Conservation (phyloP, 2,888 invertebrate species). For the Drosophila rellima region DNA sequence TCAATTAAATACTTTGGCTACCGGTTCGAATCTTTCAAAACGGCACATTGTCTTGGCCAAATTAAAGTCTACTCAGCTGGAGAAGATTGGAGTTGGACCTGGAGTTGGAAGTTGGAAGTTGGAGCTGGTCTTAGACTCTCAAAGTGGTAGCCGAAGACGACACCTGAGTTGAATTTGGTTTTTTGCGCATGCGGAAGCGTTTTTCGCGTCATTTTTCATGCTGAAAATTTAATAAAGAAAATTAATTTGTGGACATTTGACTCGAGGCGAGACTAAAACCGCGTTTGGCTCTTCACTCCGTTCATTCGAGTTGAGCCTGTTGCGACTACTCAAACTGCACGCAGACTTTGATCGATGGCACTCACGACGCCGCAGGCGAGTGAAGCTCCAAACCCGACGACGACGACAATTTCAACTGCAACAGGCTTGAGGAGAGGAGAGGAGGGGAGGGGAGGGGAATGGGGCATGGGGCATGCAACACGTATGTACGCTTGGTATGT, state of each 20-base stretch:
- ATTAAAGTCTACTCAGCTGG: constrained; percentile 59
- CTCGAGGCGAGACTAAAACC: constrained; percentile 74
- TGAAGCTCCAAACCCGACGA: constrained; percentile 46
- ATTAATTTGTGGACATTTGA: constrained; percentile 82
- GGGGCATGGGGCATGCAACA: constrained; percentile 50
- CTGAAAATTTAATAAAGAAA: constrained; percentile 82
- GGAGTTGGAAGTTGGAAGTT: background rate
- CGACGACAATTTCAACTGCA: constrained; percentile 70
- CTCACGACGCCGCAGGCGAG: constrained; percentile 73
- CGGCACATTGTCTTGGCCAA: constrained; percentile 79
- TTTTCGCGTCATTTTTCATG: constrained; percentile 82
- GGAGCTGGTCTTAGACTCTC: constrained; percentile 37
- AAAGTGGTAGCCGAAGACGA: constrained; percentile 36
- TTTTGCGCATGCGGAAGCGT: constrained; percentile 78
- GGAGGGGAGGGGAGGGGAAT: too few relatives aligned
- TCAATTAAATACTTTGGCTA: constrained; percentile 71
- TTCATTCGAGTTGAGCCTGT: constrained; percentile 17
- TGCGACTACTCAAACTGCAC: constrained; percentile 69
- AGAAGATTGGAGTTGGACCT: constrained; percentile 6
- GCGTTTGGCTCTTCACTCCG: background rate
- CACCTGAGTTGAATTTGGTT: constrained; percentile 70
- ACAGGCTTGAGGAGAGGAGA: background rate
- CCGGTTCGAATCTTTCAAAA: constrained; percentile 64
- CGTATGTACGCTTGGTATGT: constrained; percentile 21
- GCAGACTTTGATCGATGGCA: constrained; percentile 80